Base-by-base conservation (phyloP, 2,113 vertebrate genomes). In the Himantopus leucocephalus region DNA sequence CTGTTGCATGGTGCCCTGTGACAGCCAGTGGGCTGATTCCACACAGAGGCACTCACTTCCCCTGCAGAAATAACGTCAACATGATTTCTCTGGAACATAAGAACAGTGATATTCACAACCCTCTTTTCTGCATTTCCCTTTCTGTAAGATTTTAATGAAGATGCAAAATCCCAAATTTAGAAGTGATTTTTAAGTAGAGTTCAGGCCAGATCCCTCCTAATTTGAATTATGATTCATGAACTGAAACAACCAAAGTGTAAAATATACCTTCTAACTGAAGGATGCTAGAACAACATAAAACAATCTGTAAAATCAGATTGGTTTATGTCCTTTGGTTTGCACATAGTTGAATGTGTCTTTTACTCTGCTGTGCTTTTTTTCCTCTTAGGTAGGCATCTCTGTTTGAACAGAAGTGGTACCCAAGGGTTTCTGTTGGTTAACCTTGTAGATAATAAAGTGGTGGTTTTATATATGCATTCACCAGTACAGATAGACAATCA, bases 401-500 rank as follows among this genome's bases (percentile, higher is more conserved):
- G 8, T 70, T 39, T 71, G 26, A 58, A 37, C 9, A 58, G 10
- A 14, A 67, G 13, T 67, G 22, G 4, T 30, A 58, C 3, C 13
- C 29, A 55, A 27, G 29, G 6, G 6, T 55, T 63, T 30, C 12
- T 73, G 8, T 63, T 79, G 20, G 24, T 14, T 88, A 75, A 79
- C 3, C 2, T 27, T 82, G 30, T 32, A 43, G 22, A 41, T 70
- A 37, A 68, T 29, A 39, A 55, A 50, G 26, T 79, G 4, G 3
- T 3, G 8, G 4, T 4, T 8, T n/a, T 20, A 30, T n/a, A 9
- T 29, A 34, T 14, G 14, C 2, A 20, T 17, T 52, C 16, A 50
- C 0, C 0, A 5, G 30, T 23, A 24, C 2, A 75, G 29, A 7
- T 10, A 81, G 18, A n/a, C 1, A n/a, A 39, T 73, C 16, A 26